Percentiles rank a stretch among this genome's conserved stretches.
phyloP scores from a whole-genome alignment of 2,113 vertebrate genomes.

The Xenotilapia leptura region DNA sequence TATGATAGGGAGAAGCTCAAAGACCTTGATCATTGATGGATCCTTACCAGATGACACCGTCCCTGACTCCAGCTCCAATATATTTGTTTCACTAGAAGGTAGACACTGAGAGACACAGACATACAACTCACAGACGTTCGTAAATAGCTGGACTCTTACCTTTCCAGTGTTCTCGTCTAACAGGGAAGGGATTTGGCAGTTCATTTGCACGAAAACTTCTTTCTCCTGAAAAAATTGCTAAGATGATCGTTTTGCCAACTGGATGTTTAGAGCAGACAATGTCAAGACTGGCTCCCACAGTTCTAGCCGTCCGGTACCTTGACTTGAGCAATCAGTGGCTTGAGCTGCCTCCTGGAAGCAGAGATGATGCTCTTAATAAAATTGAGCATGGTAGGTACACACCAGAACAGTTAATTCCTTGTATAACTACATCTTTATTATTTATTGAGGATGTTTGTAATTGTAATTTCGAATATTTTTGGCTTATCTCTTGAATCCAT shows the following conservation, averaged over 20 bases:
- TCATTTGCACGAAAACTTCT: conserved; percentile 63
- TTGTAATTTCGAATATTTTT: not conserved
- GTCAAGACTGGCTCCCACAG: conserved; percentile 62
- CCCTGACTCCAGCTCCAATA: conserved; percentile 49
- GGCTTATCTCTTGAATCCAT: not conserved
- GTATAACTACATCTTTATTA: not conserved
- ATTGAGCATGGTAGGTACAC: conserved; percentile 63
- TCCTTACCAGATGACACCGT: conserved; percentile 51
- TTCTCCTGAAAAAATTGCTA: conserved; percentile 53
- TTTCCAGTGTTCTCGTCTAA: not conserved
- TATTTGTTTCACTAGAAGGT: conserved; percentile 69
- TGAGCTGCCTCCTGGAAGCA: conserved; percentile 59
- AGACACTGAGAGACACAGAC: not conserved
- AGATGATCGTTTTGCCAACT: conserved; percentile 58
- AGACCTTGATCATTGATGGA: conserved; percentile 14
- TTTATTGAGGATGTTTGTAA: not conserved
- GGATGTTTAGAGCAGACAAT: conserved; percentile 83
- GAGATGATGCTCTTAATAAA: conserved; percentile 63
- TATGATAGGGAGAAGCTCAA: conserved; percentile 23
- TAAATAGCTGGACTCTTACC: no score
- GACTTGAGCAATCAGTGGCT: conserved; percentile 76
- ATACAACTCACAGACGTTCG: no score
- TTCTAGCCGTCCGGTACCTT: conserved; percentile 74
- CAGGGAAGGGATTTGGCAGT: conserved; percentile 45
- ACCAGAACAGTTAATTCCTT: not conserved